Evolutionary conservation across 64 coral and sea anemone genomes (phyloP), one percentile per base, ranked within the genome.

Genomic region (Cladopsammia gracilis): DNA sequence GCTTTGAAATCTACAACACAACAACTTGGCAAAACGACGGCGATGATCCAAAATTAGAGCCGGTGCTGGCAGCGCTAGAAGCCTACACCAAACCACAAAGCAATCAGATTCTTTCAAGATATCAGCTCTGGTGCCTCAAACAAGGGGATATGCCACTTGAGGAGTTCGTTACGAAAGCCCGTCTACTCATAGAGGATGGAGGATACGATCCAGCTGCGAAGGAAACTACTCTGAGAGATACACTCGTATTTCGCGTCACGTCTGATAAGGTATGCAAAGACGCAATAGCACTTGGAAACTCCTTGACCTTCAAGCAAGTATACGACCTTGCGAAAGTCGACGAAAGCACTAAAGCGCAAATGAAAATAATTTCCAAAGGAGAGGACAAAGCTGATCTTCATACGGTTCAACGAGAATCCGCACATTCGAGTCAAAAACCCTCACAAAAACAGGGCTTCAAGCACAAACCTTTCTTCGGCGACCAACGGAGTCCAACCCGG

Each of bases 231-330:
- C 51, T 83, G 20, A 26, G 86, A 16, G 92, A 89, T 68, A 85
- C 78, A 4, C 43, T 93, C n/a, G 83, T 87, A 42, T 89, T 94
- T 42, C 77, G 86, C 51, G 18, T 95, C n/a, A 64, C 57, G 1
- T 90, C 93, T 1, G 72, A 90, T 62, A 95, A 95, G 15, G 87
- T 90, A 47, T 81, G 83, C 19, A 95, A 88, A 60, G 83, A 92
- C 25, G 62, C 89, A 1, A 87, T 96, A n/a, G 68, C 89, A n/a
- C 83, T 88, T 47, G 94, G 83, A 4, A 96, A 96, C 45, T 49
- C 22, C 10, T 75, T 91, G 7, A 92, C 75, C 51, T 96, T 92
- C 15, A 58, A 91, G 57, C 75, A 96, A 70, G 89, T 92, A 6
- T 96, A 92, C 58, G 69, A 91, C 46, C 76, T 89, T 7, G 80